Evolutionary conservation across 92 coral and sea anemone genomes (phyloP).

Genomic region (Parazoanthus swiftii): DNA sequence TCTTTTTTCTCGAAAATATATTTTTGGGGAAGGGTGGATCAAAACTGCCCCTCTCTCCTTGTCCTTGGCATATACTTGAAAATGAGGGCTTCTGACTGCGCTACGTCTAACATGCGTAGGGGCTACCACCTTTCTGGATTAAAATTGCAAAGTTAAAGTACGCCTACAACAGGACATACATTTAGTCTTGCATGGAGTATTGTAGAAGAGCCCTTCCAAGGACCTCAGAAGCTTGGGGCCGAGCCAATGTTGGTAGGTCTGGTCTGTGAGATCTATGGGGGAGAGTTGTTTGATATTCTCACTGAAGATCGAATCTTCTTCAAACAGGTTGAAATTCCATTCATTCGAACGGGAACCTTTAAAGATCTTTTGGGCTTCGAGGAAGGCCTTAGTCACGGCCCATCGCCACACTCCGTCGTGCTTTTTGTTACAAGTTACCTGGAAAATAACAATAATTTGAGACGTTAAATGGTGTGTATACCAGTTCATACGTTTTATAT

Average conservation of each 20-base stretch:
- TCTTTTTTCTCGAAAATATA: no score
- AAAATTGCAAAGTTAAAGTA: no score
- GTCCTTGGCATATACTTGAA: background rate
- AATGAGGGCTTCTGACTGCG: background rate
- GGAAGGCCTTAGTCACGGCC: constrained; percentile 57
- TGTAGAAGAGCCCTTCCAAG: constrained; percentile 56
- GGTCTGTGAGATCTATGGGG: constrained; percentile 50
- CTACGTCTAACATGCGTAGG: background rate
- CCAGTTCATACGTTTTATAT: no score
- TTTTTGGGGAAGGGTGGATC: no score
- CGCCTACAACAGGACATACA: background rate
- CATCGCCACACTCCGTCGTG: constrained; percentile 67
- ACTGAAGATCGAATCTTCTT: constrained; percentile 37
- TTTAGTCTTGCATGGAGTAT: constrained; percentile 38
- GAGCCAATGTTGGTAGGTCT: constrained; percentile 61
- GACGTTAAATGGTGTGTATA: background rate
- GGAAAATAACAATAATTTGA: background rate
- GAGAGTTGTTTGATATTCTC: constrained; percentile 23
- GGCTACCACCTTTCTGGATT: no score
- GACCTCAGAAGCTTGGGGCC: constrained; percentile 53
- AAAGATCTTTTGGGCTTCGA: constrained; percentile 53
- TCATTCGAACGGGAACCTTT: constrained; percentile 1
- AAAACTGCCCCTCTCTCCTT: background rate
- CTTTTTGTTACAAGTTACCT: constrained; percentile 46
- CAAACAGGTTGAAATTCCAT: constrained; percentile 21